Evolutionary conservation across 1,140 invertebrate species (phyloP), one percentile per base, ranked within the genome.

Genomic region (Lepeophtheirus salmonis): DNA sequence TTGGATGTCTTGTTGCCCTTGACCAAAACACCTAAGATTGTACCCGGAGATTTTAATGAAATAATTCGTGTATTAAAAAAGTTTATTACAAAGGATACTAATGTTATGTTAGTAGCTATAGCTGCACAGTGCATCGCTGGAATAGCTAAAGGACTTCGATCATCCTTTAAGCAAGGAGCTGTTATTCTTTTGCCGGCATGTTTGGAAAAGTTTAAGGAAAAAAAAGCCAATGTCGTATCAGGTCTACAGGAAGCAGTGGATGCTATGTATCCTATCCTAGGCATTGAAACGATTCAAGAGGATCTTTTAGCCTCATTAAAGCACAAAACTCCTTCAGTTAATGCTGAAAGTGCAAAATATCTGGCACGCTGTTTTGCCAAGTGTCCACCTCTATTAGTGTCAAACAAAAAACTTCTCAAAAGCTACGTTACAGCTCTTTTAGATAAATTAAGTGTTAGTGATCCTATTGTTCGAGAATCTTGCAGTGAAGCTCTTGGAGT

Each of bases 171-270:
- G 12, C 78, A 81, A 0, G 94, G 95, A 74, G 83, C 89, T 0
- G 67, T 75, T n/a, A 76, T 81, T 23, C 84, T 85, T 67, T 74
- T 95, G 6, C 77, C 85, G 1, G 78, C 81, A 0, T 76, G 92
- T 20, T 70, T 97, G 6, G 90, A 96, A 66, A 97, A 97, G 74
- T 97, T 98, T 67, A 94, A 92, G 68, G 95, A 98, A 71, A 97
- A 96, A 74, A 98, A 98, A 68, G 76, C 80, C 30, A 88, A 81
- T 70, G 90, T 96, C 52, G 88, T 97, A 0, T 68, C 76, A 25
- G 80, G 83, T 1, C 72, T 97, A 16, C 73, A 86, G 30, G 91
- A 97, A 64, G 86, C 88, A n/a, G 83, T 88, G 25, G 94, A 98
- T 75, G 86, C 87, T 6, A 80, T 89, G 62, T 95, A 83, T 73